A percentile compares a stretch with the other conserved stretches of the same genome.
Evolutionary conservation across 2,888 invertebrate species (phyloP).

Genomic region (Thecocarcelia acutangulata): DNA sequence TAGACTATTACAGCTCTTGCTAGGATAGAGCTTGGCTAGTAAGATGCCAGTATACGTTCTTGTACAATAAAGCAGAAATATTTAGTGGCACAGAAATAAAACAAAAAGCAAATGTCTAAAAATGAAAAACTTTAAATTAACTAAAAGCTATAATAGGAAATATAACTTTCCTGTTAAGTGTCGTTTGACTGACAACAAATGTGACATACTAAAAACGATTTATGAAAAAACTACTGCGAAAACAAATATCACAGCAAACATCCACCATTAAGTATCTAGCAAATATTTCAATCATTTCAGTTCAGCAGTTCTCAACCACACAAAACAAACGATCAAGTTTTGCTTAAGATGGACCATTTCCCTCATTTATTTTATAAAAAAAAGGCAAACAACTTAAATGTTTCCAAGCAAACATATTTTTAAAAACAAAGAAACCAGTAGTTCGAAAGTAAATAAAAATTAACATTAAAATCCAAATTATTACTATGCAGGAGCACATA

Average conservation of each 20-base stretch:
- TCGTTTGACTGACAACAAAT: conserved; percentile 68
- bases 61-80: conserved; percentile 44
- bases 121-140: conserved; percentile 66
- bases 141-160: conserved; percentile 66
- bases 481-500: no score
- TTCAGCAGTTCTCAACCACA: conserved; percentile 45
- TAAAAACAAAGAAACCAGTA: no score
- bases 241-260: conserved; percentile 41
- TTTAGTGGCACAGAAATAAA: conserved; percentile 49
- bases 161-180: conserved; percentile 69
- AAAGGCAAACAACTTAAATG: no score
- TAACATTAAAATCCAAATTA: no score
- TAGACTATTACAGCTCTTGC: neutral
- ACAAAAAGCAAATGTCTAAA: conserved; percentile 63
- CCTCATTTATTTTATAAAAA: no score
- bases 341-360: neutral
- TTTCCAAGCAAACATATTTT: no score
- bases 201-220: conserved; percentile 66
- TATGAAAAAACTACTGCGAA: conserved; percentile 45
- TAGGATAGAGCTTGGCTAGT: conserved; percentile 1
- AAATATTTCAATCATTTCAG: conserved; percentile 55
- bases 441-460: no score
- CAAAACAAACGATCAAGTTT: no score
- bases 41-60: conserved; percentile 27
- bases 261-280: conserved; percentile 42